Percentiles rank a stretch among this genome's conserved stretches.
Evolutionary conservation across 1,140 invertebrate species (phyloP).

Genomic region (Sarcophaga bullata): DNA sequence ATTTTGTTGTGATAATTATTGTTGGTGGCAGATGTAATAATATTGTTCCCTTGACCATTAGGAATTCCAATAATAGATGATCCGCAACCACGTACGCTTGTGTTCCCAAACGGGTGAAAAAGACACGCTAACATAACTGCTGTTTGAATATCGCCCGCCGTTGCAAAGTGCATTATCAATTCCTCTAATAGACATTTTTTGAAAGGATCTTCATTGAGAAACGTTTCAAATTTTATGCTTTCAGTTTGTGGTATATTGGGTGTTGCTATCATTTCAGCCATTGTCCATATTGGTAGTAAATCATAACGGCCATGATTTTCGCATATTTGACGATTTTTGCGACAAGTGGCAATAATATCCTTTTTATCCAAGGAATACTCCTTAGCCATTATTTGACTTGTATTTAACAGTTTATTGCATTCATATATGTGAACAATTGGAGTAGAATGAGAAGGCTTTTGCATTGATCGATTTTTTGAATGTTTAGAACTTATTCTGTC

Average conservation of each 20-base stretch:
- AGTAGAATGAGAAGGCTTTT: slow-evolving; percentile 48
- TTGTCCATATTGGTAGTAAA: slow-evolving; percentile 85
- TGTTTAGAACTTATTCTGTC: slow-evolving; percentile 73
- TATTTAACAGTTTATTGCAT: slow-evolving; percentile 78
- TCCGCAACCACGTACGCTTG: slow-evolving; percentile 47
- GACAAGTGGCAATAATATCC: slow-evolving; percentile 75
- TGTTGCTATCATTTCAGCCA: slow-evolving; percentile 78
- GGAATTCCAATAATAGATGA: background rate
- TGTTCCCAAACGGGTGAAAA: slow-evolving; percentile 71
- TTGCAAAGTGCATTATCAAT: slow-evolving; percentile 83
- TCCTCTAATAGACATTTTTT: slow-evolving; percentile 86
- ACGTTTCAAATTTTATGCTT: slow-evolving; percentile 57
- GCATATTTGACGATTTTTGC: slow-evolving; percentile 79
- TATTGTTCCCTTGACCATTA: background rate
- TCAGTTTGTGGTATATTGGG: slow-evolving; percentile 64
- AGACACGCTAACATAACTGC: slow-evolving; percentile 91
- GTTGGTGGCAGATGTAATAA: background rate
- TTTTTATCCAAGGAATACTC: slow-evolving; percentile 80
- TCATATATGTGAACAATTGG: slow-evolving; percentile 84
- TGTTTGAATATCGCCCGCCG: slow-evolving; percentile 88
- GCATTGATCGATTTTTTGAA: slow-evolving; percentile 45
- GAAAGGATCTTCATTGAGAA: slow-evolving; percentile 77
- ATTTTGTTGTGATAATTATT: slow-evolving; percentile 40
- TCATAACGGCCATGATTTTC: slow-evolving; percentile 79
- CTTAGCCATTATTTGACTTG: slow-evolving; percentile 82